Conservation (phyloP, 2,113 vertebrate species). For the Corvus hawaiiensis region DNA sequence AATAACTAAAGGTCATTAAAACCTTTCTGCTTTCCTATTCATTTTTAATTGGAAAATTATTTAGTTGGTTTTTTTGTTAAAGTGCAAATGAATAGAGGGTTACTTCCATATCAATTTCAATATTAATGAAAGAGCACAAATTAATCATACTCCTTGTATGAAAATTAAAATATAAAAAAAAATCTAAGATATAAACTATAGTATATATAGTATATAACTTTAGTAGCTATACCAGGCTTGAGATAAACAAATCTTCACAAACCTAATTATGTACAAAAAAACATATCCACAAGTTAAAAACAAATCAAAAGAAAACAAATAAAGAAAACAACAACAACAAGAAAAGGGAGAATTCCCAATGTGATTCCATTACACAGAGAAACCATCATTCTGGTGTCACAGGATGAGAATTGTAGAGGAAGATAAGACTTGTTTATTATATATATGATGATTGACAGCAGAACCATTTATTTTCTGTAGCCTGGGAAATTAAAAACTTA, state of each 20-base stretch:
- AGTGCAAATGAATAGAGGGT: not conserved
- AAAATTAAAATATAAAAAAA: not conserved
- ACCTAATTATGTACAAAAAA: not conserved
- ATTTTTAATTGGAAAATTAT: not conserved
- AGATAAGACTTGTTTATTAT: conserved; percentile 3
- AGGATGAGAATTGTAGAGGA: not conserved
- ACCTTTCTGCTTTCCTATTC: not conserved
- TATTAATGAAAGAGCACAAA: not conserved
- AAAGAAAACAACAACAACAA: not conserved
- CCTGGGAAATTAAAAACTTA: conserved; percentile 58
- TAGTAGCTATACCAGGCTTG: not conserved
- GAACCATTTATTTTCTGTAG: conserved; percentile 43
- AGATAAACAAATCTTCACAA: not conserved
- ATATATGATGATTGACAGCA: conserved; percentile 28
- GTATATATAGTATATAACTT: too few relatives aligned
- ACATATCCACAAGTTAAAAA: not conserved
- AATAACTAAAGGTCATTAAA: not conserved
- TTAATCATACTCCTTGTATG: not conserved
- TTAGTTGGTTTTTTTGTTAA: not conserved
- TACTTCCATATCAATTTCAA: not conserved
- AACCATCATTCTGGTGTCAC: not conserved
- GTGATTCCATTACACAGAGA: not conserved
- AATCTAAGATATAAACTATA: not conserved
- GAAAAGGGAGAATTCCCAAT: not conserved
- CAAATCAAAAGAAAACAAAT: not conserved